These are phyloP conservation scores for Aurelia aurita complex sp. Pacific DNA, from an alignment of 30 jellyfish, hydroid and myxozoan species.

Conservation along the genomic window DNA sequence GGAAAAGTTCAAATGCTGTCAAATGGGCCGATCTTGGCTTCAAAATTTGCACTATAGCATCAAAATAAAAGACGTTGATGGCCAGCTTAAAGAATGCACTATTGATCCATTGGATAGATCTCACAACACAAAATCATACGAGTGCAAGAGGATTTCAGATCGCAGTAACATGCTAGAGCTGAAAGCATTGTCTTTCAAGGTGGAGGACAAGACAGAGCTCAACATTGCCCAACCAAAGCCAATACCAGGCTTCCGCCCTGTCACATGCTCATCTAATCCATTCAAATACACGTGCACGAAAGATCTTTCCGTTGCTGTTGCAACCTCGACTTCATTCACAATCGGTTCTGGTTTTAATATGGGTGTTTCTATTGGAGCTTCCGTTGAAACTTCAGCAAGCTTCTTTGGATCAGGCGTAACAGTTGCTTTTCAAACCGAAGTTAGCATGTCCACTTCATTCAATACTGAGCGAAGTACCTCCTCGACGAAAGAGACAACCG, in stretches of 20 bases:
- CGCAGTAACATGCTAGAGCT: background rate
- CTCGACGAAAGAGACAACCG: background rate
- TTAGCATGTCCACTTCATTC: background rate
- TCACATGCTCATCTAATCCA: background rate
- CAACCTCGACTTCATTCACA: constrained; percentile 3
- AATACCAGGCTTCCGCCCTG: constrained; percentile 8
- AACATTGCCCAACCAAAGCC: constrained; percentile 1
- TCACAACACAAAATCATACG: background rate
- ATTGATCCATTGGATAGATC: background rate
- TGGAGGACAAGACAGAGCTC: constrained; percentile 15
- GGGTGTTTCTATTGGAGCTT: background rate
- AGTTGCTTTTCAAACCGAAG: background rate
- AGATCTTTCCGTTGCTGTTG: background rate
- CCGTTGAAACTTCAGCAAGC: background rate
- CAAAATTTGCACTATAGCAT: background rate
- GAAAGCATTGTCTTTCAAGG: background rate
- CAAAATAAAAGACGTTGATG: background rate
- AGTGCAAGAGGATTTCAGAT: background rate
- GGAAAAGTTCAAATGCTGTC: constrained; percentile 11
- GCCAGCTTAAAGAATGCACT: background rate
- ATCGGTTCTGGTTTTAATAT: constrained; percentile 10
- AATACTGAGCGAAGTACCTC: background rate
- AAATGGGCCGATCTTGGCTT: background rate
- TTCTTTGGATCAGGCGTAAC: background rate
- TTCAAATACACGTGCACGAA: constrained; percentile 2